These are phyloP conservation scores for Larimichthys polyactis DNA, from an alignment of 2,113 vertebrate genomes.

Conservation along the genomic window DNA sequence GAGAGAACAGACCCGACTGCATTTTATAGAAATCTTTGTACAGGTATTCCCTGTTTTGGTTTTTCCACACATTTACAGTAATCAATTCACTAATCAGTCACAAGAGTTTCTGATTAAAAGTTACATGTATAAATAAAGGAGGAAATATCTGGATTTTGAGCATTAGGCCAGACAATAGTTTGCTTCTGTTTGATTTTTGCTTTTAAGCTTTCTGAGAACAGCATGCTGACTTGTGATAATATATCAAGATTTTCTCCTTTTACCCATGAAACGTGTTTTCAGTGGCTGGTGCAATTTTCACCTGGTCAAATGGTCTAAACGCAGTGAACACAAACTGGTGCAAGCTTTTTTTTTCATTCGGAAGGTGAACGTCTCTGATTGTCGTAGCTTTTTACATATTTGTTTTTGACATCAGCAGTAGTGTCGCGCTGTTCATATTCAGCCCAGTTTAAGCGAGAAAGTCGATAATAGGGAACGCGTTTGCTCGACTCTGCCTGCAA, in stretches of 20 bases:
- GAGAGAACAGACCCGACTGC: constrained; percentile 6
- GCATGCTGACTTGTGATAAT: background rate
- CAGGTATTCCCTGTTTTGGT: background rate
- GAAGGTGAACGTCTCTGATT: background rate
- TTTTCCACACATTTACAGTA: background rate
- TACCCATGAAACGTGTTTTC: background rate
- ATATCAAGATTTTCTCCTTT: background rate
- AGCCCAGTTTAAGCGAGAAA: background rate
- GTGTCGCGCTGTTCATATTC: constrained; percentile 17
- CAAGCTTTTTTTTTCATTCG: background rate
- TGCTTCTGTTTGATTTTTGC: constrained; percentile 2
- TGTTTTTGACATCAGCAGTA: constrained; percentile 20
- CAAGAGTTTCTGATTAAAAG: background rate
- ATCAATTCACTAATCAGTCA: background rate
- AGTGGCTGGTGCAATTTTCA: constrained; percentile 5
- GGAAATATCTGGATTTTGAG: background rate
- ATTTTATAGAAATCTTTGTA: background rate
- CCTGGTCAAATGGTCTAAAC: constrained; percentile 6
- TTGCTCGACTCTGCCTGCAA: constrained; percentile 32
- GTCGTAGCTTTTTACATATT: constrained; percentile 11
- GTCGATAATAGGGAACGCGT: background rate
- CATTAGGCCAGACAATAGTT: background rate
- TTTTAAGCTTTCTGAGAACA: background rate
- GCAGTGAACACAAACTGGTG: background rate
- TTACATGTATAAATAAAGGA: background rate